A percentile compares a stretch with the other conserved stretches of the same genome.
Evolutionary conservation across 2,113 vertebrate species (phyloP).

Genomic region (Hyaena hyaena): DNA sequence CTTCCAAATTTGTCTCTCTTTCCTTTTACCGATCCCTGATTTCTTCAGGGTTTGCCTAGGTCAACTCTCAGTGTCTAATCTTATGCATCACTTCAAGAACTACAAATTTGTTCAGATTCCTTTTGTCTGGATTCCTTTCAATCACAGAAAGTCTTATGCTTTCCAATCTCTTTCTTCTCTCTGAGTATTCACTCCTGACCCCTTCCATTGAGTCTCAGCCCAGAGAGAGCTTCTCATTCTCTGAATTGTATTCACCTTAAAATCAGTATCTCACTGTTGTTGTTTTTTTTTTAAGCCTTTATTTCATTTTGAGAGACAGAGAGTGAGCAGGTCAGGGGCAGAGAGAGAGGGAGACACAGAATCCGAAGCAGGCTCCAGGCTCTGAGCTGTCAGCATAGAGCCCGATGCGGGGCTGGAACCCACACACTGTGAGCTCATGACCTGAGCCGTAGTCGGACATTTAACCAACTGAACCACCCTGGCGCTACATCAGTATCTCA

Average conservation of each 20-base stretch:
- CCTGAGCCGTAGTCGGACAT: too few species aligned
- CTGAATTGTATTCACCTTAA: background rate
- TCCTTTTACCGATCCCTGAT: background rate
- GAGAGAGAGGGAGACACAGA: too few species aligned
- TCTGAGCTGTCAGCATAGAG: too few species aligned
- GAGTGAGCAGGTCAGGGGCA: too few species aligned
- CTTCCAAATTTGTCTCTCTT: constrained; percentile 10
- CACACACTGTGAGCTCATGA: too few species aligned
- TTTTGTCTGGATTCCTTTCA: constrained; percentile 50
- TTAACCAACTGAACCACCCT: too few species aligned
- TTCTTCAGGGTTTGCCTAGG: background rate
- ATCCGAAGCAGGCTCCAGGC: too few species aligned
- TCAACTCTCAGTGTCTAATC: constrained; percentile 4
- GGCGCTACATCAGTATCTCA: background rate
- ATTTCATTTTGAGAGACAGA: too few species aligned
- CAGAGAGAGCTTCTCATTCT: background rate
- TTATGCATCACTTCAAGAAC: background rate
- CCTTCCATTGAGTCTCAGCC: background rate
- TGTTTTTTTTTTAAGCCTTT: too few species aligned
- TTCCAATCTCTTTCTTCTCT: constrained; percentile 29
- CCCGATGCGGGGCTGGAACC: too few species aligned
- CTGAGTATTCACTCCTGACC: background rate
- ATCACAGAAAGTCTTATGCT: background rate
- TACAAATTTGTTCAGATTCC: background rate
- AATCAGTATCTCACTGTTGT: background rate